These are phyloP conservation scores for Schizotus pectinicornis DNA, from an alignment of 2,888 invertebrate genomes.

Conservation along the genomic window DNA sequence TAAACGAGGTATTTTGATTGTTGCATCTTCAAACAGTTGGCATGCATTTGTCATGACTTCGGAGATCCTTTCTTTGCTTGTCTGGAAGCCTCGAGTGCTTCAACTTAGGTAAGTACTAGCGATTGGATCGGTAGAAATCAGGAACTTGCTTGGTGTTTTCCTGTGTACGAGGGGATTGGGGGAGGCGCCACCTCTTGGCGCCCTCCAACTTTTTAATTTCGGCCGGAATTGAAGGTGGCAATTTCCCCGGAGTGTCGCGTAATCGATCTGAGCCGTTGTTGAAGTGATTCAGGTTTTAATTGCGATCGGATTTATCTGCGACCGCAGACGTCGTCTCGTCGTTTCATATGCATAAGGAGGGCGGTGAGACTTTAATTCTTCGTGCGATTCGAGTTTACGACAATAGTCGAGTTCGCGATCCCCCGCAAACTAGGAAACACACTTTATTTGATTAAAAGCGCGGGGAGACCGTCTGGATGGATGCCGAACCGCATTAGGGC, in stretches of 20 bases:
- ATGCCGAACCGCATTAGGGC: constrained; percentile 33
- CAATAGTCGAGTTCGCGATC: constrained; percentile 18
- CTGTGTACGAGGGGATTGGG: no score
- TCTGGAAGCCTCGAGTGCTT: no score
- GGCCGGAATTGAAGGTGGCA: background rate
- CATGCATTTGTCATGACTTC: no score
- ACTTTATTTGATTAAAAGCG: constrained; percentile 47
- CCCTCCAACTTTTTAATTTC: background rate
- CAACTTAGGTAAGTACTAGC: no score
- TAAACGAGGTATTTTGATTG: no score
- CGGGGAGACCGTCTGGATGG: constrained; percentile 30
- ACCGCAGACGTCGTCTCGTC: constrained; percentile 17
- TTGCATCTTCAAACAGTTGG: no score
- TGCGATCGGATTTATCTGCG: constrained; percentile 24
- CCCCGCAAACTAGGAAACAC: constrained; percentile 43
- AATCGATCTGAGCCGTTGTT: background rate
- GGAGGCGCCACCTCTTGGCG: no score
- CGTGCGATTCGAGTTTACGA: background rate
- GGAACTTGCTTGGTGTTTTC: no score
- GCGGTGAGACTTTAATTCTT: constrained; percentile 17
- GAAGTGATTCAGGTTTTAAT: constrained; percentile 26
- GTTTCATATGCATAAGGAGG: constrained; percentile 20
- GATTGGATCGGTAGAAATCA: no score
- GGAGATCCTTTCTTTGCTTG: no score
- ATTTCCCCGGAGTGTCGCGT: background rate